Percentiles rank a stretch among this genome's conserved stretches.
These are phyloP conservation scores for Morpho deidamia DNA, from an alignment of 2,888 invertebrate species.

Conservation along the genomic window DNA sequence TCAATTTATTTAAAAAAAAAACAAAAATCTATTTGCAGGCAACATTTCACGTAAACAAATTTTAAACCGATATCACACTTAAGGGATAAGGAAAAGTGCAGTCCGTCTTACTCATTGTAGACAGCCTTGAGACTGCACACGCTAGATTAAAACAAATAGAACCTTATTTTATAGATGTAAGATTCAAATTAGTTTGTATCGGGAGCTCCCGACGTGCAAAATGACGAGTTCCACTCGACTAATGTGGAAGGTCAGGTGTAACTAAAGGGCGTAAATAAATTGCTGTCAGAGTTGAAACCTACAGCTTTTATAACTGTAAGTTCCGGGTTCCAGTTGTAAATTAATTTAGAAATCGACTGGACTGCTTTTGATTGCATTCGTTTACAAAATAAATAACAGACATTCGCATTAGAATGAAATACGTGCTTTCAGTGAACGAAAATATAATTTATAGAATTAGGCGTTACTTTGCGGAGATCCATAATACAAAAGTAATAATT, in stretches of 20 bases:
- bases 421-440: no score
- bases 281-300: constrained; percentile 17
- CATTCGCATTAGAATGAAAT: no score
- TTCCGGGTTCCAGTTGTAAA: no score
- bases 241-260: constrained; percentile 23
- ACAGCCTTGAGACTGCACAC: constrained; percentile 26
- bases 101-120: constrained; percentile 30
- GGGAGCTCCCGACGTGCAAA: constrained; percentile 5
- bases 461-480: no score
- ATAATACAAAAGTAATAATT: no score
- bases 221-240: constrained; percentile 19
- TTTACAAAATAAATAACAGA: no score
- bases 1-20: no score
- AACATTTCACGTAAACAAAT: constrained; percentile 1
- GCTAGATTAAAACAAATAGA: constrained; percentile 6
- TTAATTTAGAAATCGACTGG: no score
- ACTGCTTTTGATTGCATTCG: no score
- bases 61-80: constrained; percentile 18
- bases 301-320: no score
- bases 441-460: no score
- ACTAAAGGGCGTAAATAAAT: constrained; percentile 17
- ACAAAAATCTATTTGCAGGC: background rate
- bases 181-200: background rate
- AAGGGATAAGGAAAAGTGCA: constrained; percentile 30
- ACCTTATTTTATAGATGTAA: background rate